Evolutionary conservation across 1,140 invertebrate genomes (phyloP), one percentile per base, ranked within the genome.

Genomic region (Andrena cerasifolii): DNA sequence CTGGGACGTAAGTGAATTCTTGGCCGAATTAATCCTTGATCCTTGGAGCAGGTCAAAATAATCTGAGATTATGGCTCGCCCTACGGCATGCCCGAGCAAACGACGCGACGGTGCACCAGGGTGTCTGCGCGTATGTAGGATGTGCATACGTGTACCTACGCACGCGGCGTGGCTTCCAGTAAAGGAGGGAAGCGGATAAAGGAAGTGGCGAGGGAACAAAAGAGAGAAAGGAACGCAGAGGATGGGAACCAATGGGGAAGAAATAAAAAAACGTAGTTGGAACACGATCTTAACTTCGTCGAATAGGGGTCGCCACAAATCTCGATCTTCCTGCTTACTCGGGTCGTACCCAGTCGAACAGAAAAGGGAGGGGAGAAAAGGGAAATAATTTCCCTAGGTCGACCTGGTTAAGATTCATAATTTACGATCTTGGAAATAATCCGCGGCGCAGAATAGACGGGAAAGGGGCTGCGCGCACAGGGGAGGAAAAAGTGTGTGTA

Each of bases 61-160:
- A 91, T 91, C 86, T 87, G 85, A 89, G 90, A 91, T 91, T 91
- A 91, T 91, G 89, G 88, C 90, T 84, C 87, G 86, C 79, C 79
- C 77, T 78, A 83, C 79, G 80, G 83, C 76, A 86, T 40, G 24
- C 70, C 26, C 49, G 72, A 36, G n/a, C 59, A 65, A 74, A 65
- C 47, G 59, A 43, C 31, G n/a, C n/a, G n/a, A n/a, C n/a, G n/a
- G 59, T 53, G 59, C 26, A 54, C n/a, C 67, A 31, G 12, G 16
- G 2, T 43, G 47, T 33, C 2, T 36, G 24, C 47, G 40, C 33
- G 12, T 62, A 7, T 36, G 59, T n/a, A n/a, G n/a, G n/a, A n/a
- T n/a, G n/a, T n/a, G n/a, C n/a, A n/a, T n/a, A n/a, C n/a, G n/a
- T n/a, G n/a, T n/a, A n/a, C n/a, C n/a, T n/a, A n/a, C n/a, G n/a